Conservation (phyloP, 2,888 invertebrate species). For the Coremacera marginata region DNA sequence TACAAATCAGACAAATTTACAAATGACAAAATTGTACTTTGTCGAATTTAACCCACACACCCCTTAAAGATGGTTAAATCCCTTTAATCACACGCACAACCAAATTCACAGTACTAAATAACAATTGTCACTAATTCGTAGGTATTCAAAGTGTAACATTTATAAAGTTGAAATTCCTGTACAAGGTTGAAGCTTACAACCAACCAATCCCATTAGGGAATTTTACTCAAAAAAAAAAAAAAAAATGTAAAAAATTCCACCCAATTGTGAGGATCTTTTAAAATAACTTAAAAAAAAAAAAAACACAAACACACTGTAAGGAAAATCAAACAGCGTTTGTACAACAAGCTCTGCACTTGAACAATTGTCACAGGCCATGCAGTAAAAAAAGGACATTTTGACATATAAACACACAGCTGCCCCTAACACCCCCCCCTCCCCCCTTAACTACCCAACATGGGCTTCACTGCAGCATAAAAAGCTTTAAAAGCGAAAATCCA, state of each 20-base stretch:
- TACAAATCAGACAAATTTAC: no score
- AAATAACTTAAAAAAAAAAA: not conserved
- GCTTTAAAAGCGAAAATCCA: constrained; percentile 65
- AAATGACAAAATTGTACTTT: no score
- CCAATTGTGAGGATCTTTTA: no score
- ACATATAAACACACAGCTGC: not conserved
- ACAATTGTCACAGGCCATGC: not conserved
- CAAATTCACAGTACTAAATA: not conserved
- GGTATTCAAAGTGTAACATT: not conserved
- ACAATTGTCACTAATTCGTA: constrained; percentile 1
- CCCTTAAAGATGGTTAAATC: not conserved
- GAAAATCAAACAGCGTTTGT: not conserved
- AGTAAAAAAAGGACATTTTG: no score
- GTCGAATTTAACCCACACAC: no score
- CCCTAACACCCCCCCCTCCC: not conserved
- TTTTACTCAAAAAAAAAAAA: no score
- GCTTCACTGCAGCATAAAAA: not conserved
- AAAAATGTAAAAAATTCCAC: no score
- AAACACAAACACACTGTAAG: not conserved
- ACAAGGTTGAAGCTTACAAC: not conserved
- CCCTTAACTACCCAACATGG: not conserved
- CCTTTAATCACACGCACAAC: not conserved
- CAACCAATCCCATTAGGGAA: not conserved
- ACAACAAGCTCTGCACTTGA: not conserved
- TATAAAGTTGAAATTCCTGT: not conserved